Base-by-base conservation (phyloP, 2,888 invertebrate species). In the Notodonta dromedarius region DNA sequence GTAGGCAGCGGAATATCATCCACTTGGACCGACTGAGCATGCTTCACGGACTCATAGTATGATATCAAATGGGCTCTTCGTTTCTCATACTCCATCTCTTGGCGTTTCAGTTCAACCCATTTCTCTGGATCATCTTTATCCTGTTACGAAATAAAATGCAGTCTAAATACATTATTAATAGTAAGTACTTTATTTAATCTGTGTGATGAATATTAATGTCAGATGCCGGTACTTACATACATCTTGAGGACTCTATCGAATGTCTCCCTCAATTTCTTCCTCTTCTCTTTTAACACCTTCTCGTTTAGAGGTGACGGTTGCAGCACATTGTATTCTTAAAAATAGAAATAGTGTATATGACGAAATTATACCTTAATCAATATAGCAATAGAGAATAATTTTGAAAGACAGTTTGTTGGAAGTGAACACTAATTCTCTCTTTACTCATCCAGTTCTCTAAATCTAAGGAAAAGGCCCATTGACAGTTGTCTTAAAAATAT, bases 61-160 rank as follows among this genome's bases (percentile, higher is more conserved):
- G 97, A 96, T 62, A 98, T 97, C 67, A 99, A 94, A 86, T 97
- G 96, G 65, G 96, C 95, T 71, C 98, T 94, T 73, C 97, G 95
- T 81, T 97, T 97, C 82, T 99, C 98, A 90, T 99, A 99, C 69
- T 99, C 99, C 73, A 96, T 95, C 89, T 99, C 97, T 82, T 97
- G 96, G 56, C 97, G 95, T 83, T 97, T 98, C n/a, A 99, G 87
- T 73, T 99, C 98, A 4, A 96, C 95, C 96, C 97, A 98, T 84
- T 98, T 97, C 74, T 98, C 98, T 35, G 98, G 98, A 83, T 99
- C 98, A 88, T 99, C 99, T 93, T 98, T 98, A 80, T 98, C 97
- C 98, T 98, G 82, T 46, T n/a, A 50, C 16, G 6, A 50, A 16
- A 50, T 16, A 50, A 16, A 75, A 40, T 13, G 40, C n/a, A 32